These are phyloP conservation scores for Drosophila sp. DNA, from an alignment of 1,140 invertebrate species.

Conservation along the genomic window DNA sequence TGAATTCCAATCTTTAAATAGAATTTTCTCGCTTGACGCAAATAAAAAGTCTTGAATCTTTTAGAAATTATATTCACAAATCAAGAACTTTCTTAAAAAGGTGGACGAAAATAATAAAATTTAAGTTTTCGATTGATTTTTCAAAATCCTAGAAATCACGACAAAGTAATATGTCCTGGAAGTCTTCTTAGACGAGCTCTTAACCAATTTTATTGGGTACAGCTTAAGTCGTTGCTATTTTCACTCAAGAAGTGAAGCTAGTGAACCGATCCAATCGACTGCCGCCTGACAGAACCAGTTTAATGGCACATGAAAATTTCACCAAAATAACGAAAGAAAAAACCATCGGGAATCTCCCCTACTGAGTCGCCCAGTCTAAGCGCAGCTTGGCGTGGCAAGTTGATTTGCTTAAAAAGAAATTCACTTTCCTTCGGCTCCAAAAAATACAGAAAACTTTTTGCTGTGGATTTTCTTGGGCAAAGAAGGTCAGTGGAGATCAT, in stretches of 20 bases:
- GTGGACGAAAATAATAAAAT: too few relatives aligned
- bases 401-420: conserved; percentile 81
- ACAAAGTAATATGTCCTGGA: too few relatives aligned
- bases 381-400: conserved; percentile 59
- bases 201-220: neutral
- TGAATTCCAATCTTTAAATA: too few relatives aligned
- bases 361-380: conserved; percentile 11
- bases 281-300: conserved; percentile 70
- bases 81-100: too few relatives aligned
- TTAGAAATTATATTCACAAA: too few relatives aligned
- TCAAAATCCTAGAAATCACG: too few relatives aligned
- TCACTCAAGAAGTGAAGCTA: conserved; percentile 11
- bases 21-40: too few relatives aligned
- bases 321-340: conserved; percentile 47
- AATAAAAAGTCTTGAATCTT: too few relatives aligned
- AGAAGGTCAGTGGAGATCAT: conserved; percentile 78
- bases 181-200: too few relatives aligned
- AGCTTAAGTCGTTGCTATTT: neutral
- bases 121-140: too few relatives aligned
- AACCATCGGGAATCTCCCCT: neutral
- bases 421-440: conserved; percentile 69
- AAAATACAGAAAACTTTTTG: conserved; percentile 9
- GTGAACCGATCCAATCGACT: conserved; percentile 33
- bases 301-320: conserved; percentile 79
- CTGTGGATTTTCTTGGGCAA: conserved; percentile 42